These are phyloP conservation scores for Alfaro cultratus DNA, from an alignment of 2,797 vertebrate genomes.

Conservation along the genomic window DNA sequence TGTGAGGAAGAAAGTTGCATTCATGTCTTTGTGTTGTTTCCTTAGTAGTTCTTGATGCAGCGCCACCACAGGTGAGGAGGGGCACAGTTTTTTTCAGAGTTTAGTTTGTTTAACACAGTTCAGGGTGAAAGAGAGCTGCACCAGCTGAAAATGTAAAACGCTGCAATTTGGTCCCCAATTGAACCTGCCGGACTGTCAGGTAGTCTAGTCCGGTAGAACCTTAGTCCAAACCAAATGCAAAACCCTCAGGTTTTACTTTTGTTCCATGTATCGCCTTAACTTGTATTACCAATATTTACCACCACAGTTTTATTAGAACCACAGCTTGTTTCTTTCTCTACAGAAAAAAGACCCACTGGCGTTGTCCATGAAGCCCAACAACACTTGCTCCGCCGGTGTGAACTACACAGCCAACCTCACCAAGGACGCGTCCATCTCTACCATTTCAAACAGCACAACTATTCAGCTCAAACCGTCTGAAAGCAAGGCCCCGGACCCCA, in stretches of 20 bases:
- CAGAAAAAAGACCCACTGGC: constrained; percentile 94
- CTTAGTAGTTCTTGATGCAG: too few species aligned
- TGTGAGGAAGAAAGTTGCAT: too few species aligned
- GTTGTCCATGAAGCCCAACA: constrained; percentile 89
- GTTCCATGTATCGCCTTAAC: background rate
- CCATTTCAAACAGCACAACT: constrained; percentile 86
- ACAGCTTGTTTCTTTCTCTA: constrained; percentile 17
- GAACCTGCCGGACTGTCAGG: too few species aligned
- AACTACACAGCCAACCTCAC: constrained; percentile 90
- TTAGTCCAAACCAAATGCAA: background rate
- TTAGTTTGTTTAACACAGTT: too few species aligned
- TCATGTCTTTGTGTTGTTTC: too few species aligned
- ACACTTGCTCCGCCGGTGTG: constrained; percentile 86
- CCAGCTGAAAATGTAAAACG: too few species aligned
- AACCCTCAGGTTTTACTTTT: background rate
- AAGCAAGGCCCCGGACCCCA: constrained; percentile 89
- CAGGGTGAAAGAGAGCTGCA: too few species aligned
- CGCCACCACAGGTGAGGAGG: too few species aligned
- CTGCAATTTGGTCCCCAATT: too few species aligned
- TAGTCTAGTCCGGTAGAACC: too few species aligned
- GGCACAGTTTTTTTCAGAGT: too few species aligned
- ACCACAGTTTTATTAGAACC: background rate
- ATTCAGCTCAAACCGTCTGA: constrained; percentile 86
- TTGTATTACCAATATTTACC: background rate
- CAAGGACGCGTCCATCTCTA: constrained; percentile 88